Base-by-base conservation (phyloP, 2,797 vertebrate genomes). In the Mus minutoides region DNA sequence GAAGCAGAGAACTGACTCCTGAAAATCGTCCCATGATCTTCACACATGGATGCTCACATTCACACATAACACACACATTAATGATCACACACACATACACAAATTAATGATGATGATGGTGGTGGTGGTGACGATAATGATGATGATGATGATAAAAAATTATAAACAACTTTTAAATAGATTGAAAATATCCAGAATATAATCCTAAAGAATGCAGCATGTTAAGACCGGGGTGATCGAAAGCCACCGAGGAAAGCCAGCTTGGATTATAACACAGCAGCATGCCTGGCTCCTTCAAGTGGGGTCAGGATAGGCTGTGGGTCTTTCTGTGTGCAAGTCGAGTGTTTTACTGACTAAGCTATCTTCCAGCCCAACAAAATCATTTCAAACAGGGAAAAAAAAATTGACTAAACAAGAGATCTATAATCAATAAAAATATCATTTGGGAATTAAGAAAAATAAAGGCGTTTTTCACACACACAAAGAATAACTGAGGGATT, bases 121-220 rank as follows among this genome's bases (percentile, higher is more conserved):
- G 37, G 1, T 73, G 17, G 3, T 37, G n/a, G 4, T 43, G 24
- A 62, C 29, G 29, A 64, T 31, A 6, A 62, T 31, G 49, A 12
- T 12, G 10, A 21, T 40, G 37, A 24, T 76, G 43, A 67, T 67
- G 14, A 67, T 67, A 67, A 54, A 71, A 16, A 26, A 37, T 26
- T 17, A 37, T 52, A 69, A 60, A 43, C 34, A 9, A 43, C 43
- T 37, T 69, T 84, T 49, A 9, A 37, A 87, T 71, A n/a, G n/a
- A 73, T 69, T 91, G 56, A 92, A 95, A 90, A 87, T 54, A 21
- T 86, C 60, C 62, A 94, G 86, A 91, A 67, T 90, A 43, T 14
- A 92, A 67, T 73, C 34, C 9, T 3, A 69, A 94, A 88, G n/a
- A 79, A 49, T 19, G 29, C 4, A 71, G n/a, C 13, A 5, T 62